Conservation (phyloP, 1,140 invertebrate genomes). For the Drosophila ogumai region DNA sequence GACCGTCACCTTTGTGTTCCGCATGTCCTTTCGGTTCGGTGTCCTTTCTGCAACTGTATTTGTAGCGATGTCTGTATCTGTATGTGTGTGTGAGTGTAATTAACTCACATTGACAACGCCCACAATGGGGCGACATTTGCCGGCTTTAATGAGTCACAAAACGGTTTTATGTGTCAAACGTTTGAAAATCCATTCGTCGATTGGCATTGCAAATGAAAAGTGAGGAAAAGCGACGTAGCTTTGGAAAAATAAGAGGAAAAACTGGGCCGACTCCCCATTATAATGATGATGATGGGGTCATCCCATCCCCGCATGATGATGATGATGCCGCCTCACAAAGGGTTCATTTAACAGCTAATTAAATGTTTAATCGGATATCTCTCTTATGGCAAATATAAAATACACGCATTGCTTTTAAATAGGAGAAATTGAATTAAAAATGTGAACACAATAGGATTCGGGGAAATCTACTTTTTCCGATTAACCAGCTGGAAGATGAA, state of each 20-base stretch:
- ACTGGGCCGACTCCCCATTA: constrained; percentile 1
- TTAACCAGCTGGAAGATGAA: not conserved
- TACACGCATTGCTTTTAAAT: constrained; percentile 16
- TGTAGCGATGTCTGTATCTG: constrained; percentile 3
- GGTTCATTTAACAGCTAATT: constrained; percentile 76
- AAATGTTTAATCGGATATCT: constrained; percentile 64
- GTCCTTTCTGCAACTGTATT: constrained; percentile 13
- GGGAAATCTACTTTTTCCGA: constrained; percentile 5
- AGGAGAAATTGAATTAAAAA: constrained; percentile 14
- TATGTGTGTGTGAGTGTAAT: constrained; percentile 40
- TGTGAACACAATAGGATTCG: constrained; percentile 8
- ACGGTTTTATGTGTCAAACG: constrained; percentile 80
- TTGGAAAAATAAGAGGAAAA: constrained; percentile 1
- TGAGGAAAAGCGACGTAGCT: constrained; percentile 16
- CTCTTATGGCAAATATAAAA: constrained; percentile 38
- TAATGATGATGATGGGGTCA: constrained; percentile 5
- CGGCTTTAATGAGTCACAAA: constrained; percentile 73
- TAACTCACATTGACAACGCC: constrained; percentile 61
- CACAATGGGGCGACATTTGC: constrained; percentile 43
- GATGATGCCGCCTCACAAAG: constrained; percentile 23
- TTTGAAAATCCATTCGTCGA: constrained; percentile 68
- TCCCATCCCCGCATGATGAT: not conserved
- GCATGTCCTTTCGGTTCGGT: constrained; percentile 18
- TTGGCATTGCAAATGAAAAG: constrained; percentile 34
- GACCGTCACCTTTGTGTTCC: constrained; percentile 40